Evolutionary conservation across 2,888 invertebrate species (phyloP), one percentile per base, ranked within the genome.

Genomic region (Pogonocherus hispidulus): DNA sequence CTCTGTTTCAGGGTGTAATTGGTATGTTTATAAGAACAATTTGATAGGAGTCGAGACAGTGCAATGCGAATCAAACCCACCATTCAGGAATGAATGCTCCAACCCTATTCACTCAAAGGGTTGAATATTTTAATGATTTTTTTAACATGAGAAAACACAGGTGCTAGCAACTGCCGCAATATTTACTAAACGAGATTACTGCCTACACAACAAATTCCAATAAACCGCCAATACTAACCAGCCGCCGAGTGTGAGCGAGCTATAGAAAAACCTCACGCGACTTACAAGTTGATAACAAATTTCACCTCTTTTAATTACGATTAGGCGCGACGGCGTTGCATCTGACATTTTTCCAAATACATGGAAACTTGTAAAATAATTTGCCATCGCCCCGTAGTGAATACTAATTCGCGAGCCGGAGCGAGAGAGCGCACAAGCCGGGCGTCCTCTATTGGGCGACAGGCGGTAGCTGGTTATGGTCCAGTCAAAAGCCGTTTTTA

Each of bases 391-490:
- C 37, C 47, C 47, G 47, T 59, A 44, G 35, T 32, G 62, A 37
- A 46, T 47, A 47, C 59, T 27, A 59, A 59, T 52, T 69, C 73
- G 66, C 56, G 57, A 67, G 73, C 37, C 67, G 69, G 66, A 74
- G 74, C 71, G 75, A 76, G 66, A 70, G 67, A 66, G 63, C 51
- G 51, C 52, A 55, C 63, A 60, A 54, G 51, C 41, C 52, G 57
- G 62, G 60, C 67, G 71, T 66, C 74, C 74, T 72, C 77, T 77
- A 77, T 72, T 71, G 71, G 76, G 74, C 76, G 76, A 77, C 76
- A 77, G 78, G 79, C 81, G 82, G 81, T 83, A 81, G 82, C 82
- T 83, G 83, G 83, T 82, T 82, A 84, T 83, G 84, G 41, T 41
- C 41, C 41, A 41, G 41, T 41, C 41, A 8, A 32, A 32, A 8